These are phyloP conservation scores for Andinoacara biseriatus DNA, from an alignment of 2,113 vertebrate genomes.

Conservation along the genomic window DNA sequence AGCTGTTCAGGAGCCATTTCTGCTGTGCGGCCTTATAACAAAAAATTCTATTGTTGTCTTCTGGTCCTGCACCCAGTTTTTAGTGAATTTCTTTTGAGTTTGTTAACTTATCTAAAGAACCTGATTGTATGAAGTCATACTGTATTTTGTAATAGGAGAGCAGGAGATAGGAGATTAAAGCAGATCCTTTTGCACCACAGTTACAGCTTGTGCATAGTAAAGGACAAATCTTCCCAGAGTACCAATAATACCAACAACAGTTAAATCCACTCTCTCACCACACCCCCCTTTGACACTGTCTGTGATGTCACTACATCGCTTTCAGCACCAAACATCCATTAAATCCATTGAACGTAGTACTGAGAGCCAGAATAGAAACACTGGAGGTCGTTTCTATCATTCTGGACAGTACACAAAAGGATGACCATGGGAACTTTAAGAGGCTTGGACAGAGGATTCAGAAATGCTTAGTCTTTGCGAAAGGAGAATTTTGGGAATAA, in stretches of 20 bases:
- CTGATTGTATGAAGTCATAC: background rate
- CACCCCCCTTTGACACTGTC: background rate
- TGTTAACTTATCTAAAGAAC: background rate
- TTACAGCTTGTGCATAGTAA: background rate
- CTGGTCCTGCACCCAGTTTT: no score
- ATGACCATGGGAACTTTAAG: background rate
- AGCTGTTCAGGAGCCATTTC: no score
- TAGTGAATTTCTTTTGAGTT: no score
- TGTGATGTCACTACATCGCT: background rate
- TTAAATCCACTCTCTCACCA: background rate
- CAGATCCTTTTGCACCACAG: background rate
- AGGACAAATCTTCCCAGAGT: background rate
- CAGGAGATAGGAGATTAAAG: background rate
- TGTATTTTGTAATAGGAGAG: background rate
- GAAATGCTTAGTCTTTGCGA: background rate
- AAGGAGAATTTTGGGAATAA: background rate
- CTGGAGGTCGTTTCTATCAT: background rate
- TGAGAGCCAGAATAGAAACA: background rate
- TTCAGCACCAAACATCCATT: background rate
- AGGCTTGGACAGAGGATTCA: background rate
- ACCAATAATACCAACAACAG: background rate
- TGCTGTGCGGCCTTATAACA: no score
- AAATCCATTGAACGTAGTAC: background rate
- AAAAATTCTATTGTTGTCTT: no score
- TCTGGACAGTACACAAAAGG: background rate